These are phyloP conservation scores for Chrysocyon brachyurus DNA, from an alignment of 2,797 vertebrate genomes.

Conservation along the genomic window DNA sequence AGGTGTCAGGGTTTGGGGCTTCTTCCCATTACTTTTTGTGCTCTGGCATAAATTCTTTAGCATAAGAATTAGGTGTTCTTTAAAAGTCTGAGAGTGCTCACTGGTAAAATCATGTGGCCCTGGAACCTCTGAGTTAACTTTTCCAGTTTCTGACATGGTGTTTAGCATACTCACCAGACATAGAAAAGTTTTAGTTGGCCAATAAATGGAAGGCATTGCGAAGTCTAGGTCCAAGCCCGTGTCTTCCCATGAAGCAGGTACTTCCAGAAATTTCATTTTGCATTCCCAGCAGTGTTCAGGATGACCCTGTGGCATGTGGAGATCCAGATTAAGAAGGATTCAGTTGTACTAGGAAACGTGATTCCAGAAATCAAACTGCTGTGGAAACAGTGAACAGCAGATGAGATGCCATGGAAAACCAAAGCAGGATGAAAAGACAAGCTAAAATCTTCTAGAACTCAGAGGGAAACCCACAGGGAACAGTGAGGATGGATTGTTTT, in stretches of 20 bases:
- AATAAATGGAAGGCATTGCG: not conserved
- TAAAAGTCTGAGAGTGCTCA: not conserved
- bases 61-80: not conserved
- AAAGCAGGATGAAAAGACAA: not conserved
- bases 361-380: not conserved
- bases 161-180: slow-evolving; percentile 14
- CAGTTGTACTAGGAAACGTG: not conserved
- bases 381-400: not conserved
- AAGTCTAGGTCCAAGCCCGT: not conserved
- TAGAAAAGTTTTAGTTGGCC: not conserved
- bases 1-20: not conserved
- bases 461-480: not conserved
- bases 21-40: not conserved
- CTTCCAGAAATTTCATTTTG: slow-evolving; percentile 22
- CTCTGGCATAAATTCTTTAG: slow-evolving; percentile 50
- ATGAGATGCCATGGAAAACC: not conserved
- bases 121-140: slow-evolving; percentile 6
- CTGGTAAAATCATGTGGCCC: not conserved
- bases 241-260: not conserved
- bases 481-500: not conserved
- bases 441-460: not conserved
- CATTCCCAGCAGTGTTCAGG: not conserved
- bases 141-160: not conserved
- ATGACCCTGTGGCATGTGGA: not conserved
- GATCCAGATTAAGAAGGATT: not conserved